Evolutionary conservation across 2,797 vertebrate species (phyloP), one percentile per base, ranked within the genome.

Genomic region (Thunnus albacares): DNA sequence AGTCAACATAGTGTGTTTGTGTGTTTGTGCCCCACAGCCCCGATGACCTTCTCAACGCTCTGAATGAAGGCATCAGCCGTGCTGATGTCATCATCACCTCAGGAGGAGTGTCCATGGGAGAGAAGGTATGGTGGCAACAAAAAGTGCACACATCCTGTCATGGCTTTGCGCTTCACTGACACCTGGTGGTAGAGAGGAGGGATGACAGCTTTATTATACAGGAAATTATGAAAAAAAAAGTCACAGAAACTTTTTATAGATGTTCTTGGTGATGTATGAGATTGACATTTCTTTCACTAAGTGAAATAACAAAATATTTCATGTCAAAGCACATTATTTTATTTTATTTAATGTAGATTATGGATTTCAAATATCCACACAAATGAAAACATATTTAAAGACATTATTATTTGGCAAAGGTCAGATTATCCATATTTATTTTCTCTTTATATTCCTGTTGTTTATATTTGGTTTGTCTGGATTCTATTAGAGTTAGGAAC

Each of bases 71-170:
- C 91, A 99, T 99, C 94, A 99, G 97, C 93, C 98, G 97, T 89
- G 98, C 98, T 93, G 98, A 99, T 94, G 98, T 99, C 96, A 99
- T 99, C 95, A 99, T 99, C 95, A 99, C 98, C 88, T 99, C 98
- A 93, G 98, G 98, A 92, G 98, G 98, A 51, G 98, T 99, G 82
- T 99, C 98, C 78, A 99, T 99, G 98, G 98, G 98, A 81, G 98
- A 99, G 94, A 99, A 99, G 97, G 98, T 99, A 81, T 20, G 13
- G 66, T 15, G 22, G 55, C 72, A 61, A 38, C 18, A 61, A 3
- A 30, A 35, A 59, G 58, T 6, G 11, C n/a, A 13, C 41, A 56
- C 56, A 2, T 33, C 3, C 38, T 67, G n/a, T 73, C 26, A n/a
- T 47, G 43, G 4, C n/a, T 0, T 69, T 85, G 83, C 75, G 45